Base-by-base conservation (phyloP, 2,113 vertebrate species). In the Daboia siamensis region DNA sequence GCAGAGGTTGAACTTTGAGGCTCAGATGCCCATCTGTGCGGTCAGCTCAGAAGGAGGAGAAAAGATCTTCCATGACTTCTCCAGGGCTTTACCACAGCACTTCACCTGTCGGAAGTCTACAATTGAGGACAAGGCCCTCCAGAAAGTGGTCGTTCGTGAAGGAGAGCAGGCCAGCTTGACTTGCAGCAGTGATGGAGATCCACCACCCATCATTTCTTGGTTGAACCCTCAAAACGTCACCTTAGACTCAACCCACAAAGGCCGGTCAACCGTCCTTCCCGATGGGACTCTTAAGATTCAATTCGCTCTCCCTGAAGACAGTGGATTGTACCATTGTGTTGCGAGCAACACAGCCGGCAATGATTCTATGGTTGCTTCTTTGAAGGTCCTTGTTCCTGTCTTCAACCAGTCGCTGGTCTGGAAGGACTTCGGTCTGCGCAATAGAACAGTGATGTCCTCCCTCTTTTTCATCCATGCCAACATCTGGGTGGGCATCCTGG, bases 171-270 rank as follows among this genome's bases (percentile, higher is more conserved):
- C 98, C 0, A 91, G 96, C 8, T 98, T 99, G 93, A 97, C 97
- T 87, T 99, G 98, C 95, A 98, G 97, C n/a, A 98, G 97, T 3
- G 97, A 98, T 0, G 98, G 98, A 7, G 98, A 98, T 91, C 98
- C 98, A 0, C 91, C 94, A 0, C 98, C 98, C 3, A 96, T 95
- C 0, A 95, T 98, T 52, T 97, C 97, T 26, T 99, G 98, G 98
- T 96, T 97, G 93, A 97, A 98, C 20, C 97, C 98, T 9, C 97
- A 97, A 13, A 98, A 97, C 57, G 93, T 96, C 39, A 91, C 96
- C 48, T 90, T 98, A 59, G 96, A 96, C 20, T 92, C 86, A 29
- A 93, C 84, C 0, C 56, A 12, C 69, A 91, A 56, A 1, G 98
- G 98, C 55, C 96, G 98, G 90, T 94, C 98, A 33, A 96, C 98